A percentile compares a stretch with the other conserved stretches of the same genome.
These are phyloP conservation scores for Lophotriccus pileatus DNA, from an alignment of 2,797 vertebrate species.

Conservation along the genomic window DNA sequence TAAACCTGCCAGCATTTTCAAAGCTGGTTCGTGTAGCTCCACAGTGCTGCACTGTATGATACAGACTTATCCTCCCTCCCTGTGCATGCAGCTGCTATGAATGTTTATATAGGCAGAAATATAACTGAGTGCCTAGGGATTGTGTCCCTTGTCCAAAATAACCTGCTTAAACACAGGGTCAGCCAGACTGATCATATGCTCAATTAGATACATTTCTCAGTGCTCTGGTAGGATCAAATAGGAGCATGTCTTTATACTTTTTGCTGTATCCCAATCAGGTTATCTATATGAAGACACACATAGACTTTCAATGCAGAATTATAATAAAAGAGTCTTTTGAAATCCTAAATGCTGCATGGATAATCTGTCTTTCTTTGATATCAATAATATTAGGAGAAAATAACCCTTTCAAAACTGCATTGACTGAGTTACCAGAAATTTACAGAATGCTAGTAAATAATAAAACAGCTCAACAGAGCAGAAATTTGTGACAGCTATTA, in stretches of 20 bases:
- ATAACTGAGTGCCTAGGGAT: background rate
- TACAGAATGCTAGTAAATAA: background rate
- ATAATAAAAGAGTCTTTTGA: background rate
- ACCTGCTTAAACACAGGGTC: background rate
- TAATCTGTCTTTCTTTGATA: background rate
- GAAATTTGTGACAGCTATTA: slow-evolving; percentile 12
- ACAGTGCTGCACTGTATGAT: background rate
- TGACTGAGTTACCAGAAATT: background rate
- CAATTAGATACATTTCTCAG: background rate
- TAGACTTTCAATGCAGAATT: background rate
- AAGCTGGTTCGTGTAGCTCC: background rate
- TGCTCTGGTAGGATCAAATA: background rate
- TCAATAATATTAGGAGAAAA: background rate
- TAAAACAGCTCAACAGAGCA: background rate
- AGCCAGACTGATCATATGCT: background rate
- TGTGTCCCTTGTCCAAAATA: background rate
- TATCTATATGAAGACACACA: background rate
- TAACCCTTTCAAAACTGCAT: background rate
- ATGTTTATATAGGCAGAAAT: background rate
- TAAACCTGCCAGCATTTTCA: background rate
- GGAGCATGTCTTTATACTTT: background rate
- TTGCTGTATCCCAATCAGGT: background rate
- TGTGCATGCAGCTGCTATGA: background rate
- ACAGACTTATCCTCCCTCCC: background rate
- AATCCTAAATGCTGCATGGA: background rate